Evolutionary conservation across 2,888 invertebrate species (phyloP).

Genomic region (Meliscaeva auricollis): DNA sequence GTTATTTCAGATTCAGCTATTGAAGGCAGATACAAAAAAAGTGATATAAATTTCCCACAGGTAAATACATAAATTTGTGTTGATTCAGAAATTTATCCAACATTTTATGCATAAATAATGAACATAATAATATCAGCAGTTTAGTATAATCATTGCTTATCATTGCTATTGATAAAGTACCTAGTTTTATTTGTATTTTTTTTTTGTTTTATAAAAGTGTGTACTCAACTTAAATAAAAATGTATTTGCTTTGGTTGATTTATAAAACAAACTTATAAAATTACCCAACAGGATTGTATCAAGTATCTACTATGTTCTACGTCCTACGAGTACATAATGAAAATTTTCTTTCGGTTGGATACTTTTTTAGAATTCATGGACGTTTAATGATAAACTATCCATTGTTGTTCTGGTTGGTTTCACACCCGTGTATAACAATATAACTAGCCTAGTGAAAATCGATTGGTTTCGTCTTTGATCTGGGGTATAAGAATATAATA

Average conservation of each 20-base stretch:
- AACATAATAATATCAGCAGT: too few species aligned
- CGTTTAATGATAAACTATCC: neutral
- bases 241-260: too few species aligned
- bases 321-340: neutral
- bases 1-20: slow-evolving; percentile 73
- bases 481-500: neutral
- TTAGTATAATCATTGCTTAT: too few species aligned
- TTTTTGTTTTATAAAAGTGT: too few species aligned
- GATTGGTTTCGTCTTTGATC: neutral
- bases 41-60: slow-evolving; percentile 70
- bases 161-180: too few species aligned
- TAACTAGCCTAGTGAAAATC: slow-evolving; percentile 2
- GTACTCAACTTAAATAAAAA: too few species aligned
- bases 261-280: too few species aligned
- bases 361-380: slow-evolving; percentile 2
- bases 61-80: slow-evolving; percentile 46
- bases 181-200: too few species aligned
- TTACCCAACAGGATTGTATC: too few species aligned
- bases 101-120: too few species aligned
- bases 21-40: slow-evolving; percentile 76
- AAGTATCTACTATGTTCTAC: too few species aligned
- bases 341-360: neutral
- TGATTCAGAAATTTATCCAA: neutral
- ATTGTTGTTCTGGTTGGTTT: slow-evolving; percentile 15
- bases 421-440: neutral